Percentiles rank a stretch among this genome's conserved stretches.
These are phyloP conservation scores for Labeo calbasu DNA, from an alignment of 2,797 vertebrate species.

Conservation along the genomic window DNA sequence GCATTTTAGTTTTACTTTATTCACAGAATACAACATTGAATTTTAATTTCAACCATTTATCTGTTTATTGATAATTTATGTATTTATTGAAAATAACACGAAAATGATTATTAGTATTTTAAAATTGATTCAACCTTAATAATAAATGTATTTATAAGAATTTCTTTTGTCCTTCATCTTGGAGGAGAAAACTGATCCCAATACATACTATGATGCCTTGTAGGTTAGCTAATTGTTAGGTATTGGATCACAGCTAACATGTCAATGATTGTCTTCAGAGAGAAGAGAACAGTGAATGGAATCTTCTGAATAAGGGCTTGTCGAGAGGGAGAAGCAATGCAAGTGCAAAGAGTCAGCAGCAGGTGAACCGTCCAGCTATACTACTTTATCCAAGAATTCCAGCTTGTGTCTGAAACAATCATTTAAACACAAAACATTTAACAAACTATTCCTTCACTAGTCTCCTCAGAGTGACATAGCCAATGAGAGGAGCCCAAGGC, in stretches of 20 bases:
- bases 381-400: background rate
- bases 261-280: constrained; percentile 65
- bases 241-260: background rate
- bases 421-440: background rate
- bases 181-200: background rate
- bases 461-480: constrained; percentile 70
- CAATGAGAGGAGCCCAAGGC: constrained; percentile 66
- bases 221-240: background rate
- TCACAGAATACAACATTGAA: background rate
- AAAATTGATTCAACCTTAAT: background rate
- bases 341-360: constrained; percentile 81
- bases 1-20: background rate
- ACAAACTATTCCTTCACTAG: constrained; percentile 3
- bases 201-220: background rate
- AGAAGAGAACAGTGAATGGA: constrained; percentile 76
- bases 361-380: constrained; percentile 73
- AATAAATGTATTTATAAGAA: background rate
- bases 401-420: background rate
- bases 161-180: background rate
- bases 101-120: background rate
- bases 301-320: constrained; percentile 81
- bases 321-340: constrained; percentile 79
- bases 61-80: background rate
- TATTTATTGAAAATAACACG: background rate
- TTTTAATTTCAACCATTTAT: background rate